These are phyloP conservation scores for Phymatocera aterrima DNA, from an alignment of 2,888 invertebrate species.

Conservation along the genomic window DNA sequence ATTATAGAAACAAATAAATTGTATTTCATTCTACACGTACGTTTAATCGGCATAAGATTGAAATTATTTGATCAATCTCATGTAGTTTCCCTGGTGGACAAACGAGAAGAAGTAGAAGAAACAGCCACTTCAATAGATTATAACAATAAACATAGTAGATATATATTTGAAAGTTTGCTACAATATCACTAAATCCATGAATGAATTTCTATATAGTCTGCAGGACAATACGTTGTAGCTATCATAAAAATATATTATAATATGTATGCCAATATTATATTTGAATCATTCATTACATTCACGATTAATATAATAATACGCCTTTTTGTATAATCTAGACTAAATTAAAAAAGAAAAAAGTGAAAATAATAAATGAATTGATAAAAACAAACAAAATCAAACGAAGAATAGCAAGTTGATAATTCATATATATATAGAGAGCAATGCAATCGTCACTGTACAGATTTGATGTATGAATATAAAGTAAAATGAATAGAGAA, in stretches of 20 bases:
- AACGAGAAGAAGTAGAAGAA: too few species aligned
- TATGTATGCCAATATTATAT: neutral
- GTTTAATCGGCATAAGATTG: neutral
- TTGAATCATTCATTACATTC: neutral
- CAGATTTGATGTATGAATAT: constrained; percentile 45
- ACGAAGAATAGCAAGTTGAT: neutral
- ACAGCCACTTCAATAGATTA: neutral
- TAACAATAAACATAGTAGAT: neutral
- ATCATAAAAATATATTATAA: neutral
- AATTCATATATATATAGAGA: constrained; percentile 22
- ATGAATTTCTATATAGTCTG: constrained; percentile 17
- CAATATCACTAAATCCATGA: neutral
- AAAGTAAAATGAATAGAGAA: too few species aligned
- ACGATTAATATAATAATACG: neutral
- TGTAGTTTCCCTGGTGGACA: constrained; percentile 29
- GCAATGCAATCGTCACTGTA: constrained; percentile 43
- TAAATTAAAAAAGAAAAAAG: neutral
- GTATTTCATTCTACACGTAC: neutral
- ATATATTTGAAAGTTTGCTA: constrained; percentile 27
- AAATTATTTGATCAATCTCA: neutral
- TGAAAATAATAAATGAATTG: neutral
- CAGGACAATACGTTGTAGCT: constrained; percentile 38
- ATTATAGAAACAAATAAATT: neutral
- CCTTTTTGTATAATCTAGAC: constrained; percentile 11
- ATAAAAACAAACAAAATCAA: neutral